These are phyloP conservation scores for Drosophila histrio DNA, from an alignment of 2,888 invertebrate species.

Conservation along the genomic window DNA sequence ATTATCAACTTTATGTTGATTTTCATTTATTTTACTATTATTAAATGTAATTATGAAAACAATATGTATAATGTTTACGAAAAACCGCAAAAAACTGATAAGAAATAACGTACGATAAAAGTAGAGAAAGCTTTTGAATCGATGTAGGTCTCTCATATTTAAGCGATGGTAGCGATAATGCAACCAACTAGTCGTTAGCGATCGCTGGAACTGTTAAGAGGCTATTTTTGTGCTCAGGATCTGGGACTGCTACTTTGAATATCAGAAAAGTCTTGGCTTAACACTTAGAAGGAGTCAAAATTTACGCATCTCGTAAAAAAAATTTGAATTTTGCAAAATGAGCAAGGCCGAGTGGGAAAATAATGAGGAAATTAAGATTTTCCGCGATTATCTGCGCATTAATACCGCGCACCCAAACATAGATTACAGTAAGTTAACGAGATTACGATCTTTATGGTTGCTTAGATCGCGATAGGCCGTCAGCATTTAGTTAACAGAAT, in stretches of 20 bases:
- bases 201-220: slow-evolving; percentile 27
- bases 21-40: slow-evolving; percentile 4
- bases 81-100: slow-evolving; percentile 32
- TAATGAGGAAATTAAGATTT: slow-evolving; percentile 89
- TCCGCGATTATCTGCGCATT: slow-evolving; percentile 93
- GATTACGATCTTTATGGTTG: neutral
- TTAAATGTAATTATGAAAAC: slow-evolving; percentile 10
- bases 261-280: neutral
- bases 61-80: slow-evolving; percentile 12
- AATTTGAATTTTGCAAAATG: slow-evolving; percentile 36
- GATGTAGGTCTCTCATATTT: slow-evolving; percentile 21
- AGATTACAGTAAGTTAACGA: slow-evolving; percentile 89
- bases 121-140: slow-evolving; percentile 18
- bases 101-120: slow-evolving; percentile 39
- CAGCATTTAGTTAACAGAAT: neutral
- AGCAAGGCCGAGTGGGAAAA: slow-evolving; percentile 82
- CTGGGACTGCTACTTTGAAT: neutral
- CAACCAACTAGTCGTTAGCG: slow-evolving; percentile 25
- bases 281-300: neutral
- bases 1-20: neutral
- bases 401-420: slow-evolving; percentile 94
- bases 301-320: neutral
- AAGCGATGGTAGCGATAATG: slow-evolving; percentile 30
- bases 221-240: neutral
- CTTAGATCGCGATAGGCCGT: slow-evolving; percentile 2